Conservation (phyloP, 1,140 invertebrate species). For the Reticulitermes speratus region DNA sequence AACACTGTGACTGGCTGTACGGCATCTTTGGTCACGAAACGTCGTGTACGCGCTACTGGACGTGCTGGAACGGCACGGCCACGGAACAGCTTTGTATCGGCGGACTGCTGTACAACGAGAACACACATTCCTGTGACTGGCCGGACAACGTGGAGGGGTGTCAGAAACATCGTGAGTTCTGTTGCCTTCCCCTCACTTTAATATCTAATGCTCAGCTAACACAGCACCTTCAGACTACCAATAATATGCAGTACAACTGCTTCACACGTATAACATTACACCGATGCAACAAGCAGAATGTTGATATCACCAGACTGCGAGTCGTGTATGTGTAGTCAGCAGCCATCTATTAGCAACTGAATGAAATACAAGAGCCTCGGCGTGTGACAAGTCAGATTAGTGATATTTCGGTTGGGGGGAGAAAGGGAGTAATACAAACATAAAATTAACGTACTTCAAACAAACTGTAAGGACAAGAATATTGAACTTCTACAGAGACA, state of each 20-base stretch:
- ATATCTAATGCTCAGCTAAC: neutral
- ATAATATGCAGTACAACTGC: neutral
- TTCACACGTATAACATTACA: neutral
- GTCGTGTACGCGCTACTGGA: constrained; percentile 90
- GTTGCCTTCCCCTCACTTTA: no score
- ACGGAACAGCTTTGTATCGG: constrained; percentile 92
- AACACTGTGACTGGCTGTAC: constrained; percentile 91
- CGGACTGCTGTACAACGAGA: constrained; percentile 86
- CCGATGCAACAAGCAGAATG: neutral
- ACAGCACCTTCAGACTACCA: neutral
- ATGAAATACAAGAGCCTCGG: no score
- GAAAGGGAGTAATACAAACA: no score
- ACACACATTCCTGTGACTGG: constrained; percentile 88
- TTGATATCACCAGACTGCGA: no score
- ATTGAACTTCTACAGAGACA: no score
- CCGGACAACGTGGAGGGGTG: constrained; percentile 89
- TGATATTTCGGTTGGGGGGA: no score
- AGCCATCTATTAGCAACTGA: no score
- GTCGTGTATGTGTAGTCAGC: no score
- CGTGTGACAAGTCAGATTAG: no score
- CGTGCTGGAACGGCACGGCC: constrained; percentile 91
- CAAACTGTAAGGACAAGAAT: no score
- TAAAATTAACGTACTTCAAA: no score
- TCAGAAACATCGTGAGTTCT: constrained; percentile 86
- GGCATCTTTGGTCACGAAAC: constrained; percentile 92